Base-by-base conservation (phyloP, 2,113 vertebrate genomes). In the Phaethon lepturus region DNA sequence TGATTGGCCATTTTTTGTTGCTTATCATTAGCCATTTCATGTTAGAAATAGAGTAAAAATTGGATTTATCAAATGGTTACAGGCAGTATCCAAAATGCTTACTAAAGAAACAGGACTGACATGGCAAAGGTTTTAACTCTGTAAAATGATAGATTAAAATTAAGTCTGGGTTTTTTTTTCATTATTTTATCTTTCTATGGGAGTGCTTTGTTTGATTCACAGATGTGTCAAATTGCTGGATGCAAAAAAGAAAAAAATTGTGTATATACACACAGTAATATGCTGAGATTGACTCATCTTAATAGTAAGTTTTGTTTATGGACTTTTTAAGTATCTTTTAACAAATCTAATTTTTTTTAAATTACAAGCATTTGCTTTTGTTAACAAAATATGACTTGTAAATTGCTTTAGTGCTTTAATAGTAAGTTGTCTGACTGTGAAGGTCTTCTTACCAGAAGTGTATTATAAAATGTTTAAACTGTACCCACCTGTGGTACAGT, bases 1-100 rank as follows among this genome's bases (percentile, higher is more conserved):
- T 35, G 72, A 91, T 66, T 93, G 97, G 91, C 96, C 87, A 86
- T 98, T 98, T 98, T 98, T 94, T 97, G 97, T 98, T 98, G 96
- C 95, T 98, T 97, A 59, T 92, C 98, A 98, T 98, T 86, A 97
- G 78, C 97, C 98, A 98, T 98, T 98, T 98, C 98, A 98, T 96
- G 50, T 96, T 97, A 98, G 98, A 95, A 95, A 58, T 79, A 98
- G 96, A 95, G 60, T 86, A 88, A 98, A 97, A 84, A 98, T 96
- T 97, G 96, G 93, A 93, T 94, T 95, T 90, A 87, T 93, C 89
- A 93, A 96, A 98, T 52, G 79, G 45, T 92, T 96, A 50, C 68
- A 83, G 91, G 40, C 45, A 40, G 78, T 82, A 75, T 59, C 47
- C 25, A 90, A 92, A 94, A 64, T 84, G 28, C 19, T 6, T 84